These are phyloP conservation scores for Panthera uncia DNA, from an alignment of 2,113 vertebrate species.

Conservation along the genomic window DNA sequence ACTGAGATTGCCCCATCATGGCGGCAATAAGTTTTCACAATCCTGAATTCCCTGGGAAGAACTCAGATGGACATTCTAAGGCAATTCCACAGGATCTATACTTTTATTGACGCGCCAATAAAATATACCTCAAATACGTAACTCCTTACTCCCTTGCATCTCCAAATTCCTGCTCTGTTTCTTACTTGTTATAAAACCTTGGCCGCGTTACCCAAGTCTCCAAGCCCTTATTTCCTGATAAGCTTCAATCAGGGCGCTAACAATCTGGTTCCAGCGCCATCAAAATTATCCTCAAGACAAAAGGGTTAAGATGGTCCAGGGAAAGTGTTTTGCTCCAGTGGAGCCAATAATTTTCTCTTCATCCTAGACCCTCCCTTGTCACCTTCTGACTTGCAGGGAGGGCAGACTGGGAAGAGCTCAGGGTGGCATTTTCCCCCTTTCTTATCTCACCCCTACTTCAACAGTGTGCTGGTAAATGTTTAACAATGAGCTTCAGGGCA, in stretches of 20 bases:
- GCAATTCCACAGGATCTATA: neutral
- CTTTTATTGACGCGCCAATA: neutral
- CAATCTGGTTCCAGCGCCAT: neutral
- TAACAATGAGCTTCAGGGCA: neutral
- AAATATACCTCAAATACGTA: neutral
- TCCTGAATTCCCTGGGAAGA: neutral
- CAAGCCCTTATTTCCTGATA: neutral
- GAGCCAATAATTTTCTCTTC: neutral
- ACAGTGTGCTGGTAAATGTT: neutral
- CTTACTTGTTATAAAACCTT: neutral
- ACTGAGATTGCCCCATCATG: neutral
- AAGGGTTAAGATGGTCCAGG: neutral
- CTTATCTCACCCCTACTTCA: neutral
- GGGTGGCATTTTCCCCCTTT: neutral
- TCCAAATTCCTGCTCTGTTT: neutral
- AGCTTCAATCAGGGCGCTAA: neutral
- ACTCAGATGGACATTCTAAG: neutral
- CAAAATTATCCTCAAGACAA: neutral
- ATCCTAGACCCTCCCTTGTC: neutral
- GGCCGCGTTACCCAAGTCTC: neutral
- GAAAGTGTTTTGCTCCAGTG: neutral
- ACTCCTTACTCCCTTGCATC: neutral
- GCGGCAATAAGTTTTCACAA: neutral
- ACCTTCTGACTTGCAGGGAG: neutral
- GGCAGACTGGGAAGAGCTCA: neutral